Evolutionary conservation across 2,113 vertebrate species (phyloP), one percentile per base, ranked within the genome.

Genomic region (Lasiurus borealis): DNA sequence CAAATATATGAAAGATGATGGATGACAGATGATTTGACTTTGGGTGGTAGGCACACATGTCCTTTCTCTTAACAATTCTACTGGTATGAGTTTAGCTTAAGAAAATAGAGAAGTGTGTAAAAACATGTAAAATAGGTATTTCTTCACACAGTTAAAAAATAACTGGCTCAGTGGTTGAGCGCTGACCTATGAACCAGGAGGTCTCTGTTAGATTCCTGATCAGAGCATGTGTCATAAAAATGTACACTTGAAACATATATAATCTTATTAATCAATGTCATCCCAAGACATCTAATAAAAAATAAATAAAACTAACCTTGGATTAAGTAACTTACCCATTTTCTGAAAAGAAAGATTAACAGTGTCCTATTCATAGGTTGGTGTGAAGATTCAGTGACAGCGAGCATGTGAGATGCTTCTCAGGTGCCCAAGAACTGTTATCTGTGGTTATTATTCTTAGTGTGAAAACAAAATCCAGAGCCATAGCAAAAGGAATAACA

Each of bases 401-500:
- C 29, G 52, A 34, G 13, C 31, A 85, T 8, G 54, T 15, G 48
- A 92, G 90, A 23, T 54, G 7, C 15, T 54, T 78, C 27, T 40
- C 69, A 44, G 1, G 11, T 29, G 21, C 4, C 31, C 21, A 62
- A 50, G 23, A 62, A 87, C 73, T 2, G 2, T 68, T 54, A 85
- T 29, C 40, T 64, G 9, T 48, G n/a, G 34, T 81, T 81, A 85
- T 89, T 73, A 90, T 50, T 73, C n/a, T 66, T 57, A 92, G 8
- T 36, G 52, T n/a, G 31, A 15, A 91, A 88, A 92, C 46, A 90
- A 92, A 95, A 85, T 8, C 16, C 44, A 72, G 36, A 89, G 68
- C 64, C n/a, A 71, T 64, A 86, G 52, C 21, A 90, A 89, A 91
- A 88, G 15, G 11, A 82, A 52, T 44, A 25, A 68, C 29, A 23